phyloP scores from a whole-genome alignment of 1,140 invertebrate species.

The Tetragonula clypearis region DNA sequence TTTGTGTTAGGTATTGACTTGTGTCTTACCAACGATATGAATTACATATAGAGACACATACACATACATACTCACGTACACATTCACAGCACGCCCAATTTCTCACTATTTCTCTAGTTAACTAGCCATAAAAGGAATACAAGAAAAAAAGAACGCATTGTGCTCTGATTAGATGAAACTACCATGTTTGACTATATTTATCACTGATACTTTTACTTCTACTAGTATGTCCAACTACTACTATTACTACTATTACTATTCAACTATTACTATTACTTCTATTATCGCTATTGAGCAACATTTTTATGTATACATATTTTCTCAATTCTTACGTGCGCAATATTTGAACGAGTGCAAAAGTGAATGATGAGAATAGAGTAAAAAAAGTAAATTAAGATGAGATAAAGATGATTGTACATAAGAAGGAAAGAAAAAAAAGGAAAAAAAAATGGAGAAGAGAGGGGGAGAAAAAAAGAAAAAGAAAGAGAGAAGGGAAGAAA shows the following conservation, averaged over 20 bases:
- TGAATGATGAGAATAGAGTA: slow-evolving; percentile 17
- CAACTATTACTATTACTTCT: slow-evolving; percentile 66
- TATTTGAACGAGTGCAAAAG: slow-evolving; percentile 59
- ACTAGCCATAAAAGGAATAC: slow-evolving; percentile 56
- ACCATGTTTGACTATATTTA: slow-evolving; percentile 66
- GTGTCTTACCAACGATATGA: slow-evolving; percentile 51
- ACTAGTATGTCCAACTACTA: slow-evolving; percentile 65
- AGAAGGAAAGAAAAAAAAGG: neutral
- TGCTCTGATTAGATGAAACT: slow-evolving; percentile 56
- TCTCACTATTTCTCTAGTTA: slow-evolving; percentile 54
- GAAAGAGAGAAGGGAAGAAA: slow-evolving; percentile 22
- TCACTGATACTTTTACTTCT: slow-evolving; percentile 67
- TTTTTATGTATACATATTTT: slow-evolving; percentile 71
- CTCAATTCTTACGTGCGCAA: slow-evolving; percentile 64
- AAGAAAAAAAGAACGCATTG: slow-evolving; percentile 45
- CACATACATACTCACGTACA: neutral
- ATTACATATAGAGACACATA: slow-evolving; percentile 31
- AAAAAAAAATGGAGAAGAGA: slow-evolving; percentile 7
- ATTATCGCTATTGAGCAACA: slow-evolving; percentile 63
- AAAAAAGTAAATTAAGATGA: neutral
- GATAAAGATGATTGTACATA: slow-evolving; percentile 5
- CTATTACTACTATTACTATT: slow-evolving; percentile 65
- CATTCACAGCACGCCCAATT: slow-evolving; percentile 2
- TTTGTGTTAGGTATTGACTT: slow-evolving; percentile 61
- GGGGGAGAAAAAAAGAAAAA: slow-evolving; percentile 4